A percentile compares a stretch with the other conserved stretches of the same genome.
Evolutionary conservation across 1,140 invertebrate genomes (phyloP).

Genomic region (Drosophila watanabei): DNA sequence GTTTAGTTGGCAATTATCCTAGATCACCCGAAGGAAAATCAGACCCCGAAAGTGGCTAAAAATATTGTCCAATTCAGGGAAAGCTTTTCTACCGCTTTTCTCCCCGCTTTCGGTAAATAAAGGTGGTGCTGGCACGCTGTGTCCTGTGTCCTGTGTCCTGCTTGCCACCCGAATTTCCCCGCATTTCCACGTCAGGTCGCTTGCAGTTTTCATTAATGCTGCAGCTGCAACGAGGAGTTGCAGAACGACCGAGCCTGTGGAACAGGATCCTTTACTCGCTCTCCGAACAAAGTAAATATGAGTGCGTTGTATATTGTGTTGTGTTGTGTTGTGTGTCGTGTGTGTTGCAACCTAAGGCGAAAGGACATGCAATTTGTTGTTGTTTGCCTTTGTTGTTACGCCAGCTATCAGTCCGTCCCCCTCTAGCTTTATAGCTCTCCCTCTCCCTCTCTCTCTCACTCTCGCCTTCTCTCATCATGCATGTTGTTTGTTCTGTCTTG

Average conservation of each 20-base stretch:
- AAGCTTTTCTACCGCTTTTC: conserved; percentile 12
- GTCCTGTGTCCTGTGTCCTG: conserved; percentile 9
- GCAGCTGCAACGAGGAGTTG: conserved; percentile 36
- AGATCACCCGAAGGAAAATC: conserved; percentile 43
- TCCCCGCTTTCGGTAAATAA: conserved; percentile 35
- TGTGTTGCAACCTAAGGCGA: conserved; percentile 75
- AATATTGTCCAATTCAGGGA: conserved; percentile 47
- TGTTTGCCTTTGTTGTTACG: conserved; percentile 72
- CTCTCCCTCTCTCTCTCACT: conserved; percentile 5
- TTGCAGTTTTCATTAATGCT: conserved; percentile 77
- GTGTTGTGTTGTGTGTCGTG: conserved; percentile 64
- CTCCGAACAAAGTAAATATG: conserved; percentile 72
- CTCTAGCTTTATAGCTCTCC: not conserved
- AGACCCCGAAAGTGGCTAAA: conserved; percentile 42
- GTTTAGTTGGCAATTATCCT: conserved; percentile 52
- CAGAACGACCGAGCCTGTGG: conserved; percentile 11
- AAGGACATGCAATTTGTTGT: conserved; percentile 83
- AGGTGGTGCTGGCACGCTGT: conserved; percentile 39
- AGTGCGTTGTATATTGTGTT: conserved; percentile 75
- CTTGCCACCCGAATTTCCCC: conserved; percentile 12
- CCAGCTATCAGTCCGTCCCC: not conserved
- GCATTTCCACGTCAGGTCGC: conserved; percentile 53
- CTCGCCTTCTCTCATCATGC: conserved; percentile 50
- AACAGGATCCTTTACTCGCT: conserved; percentile 22
- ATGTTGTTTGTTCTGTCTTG: conserved; percentile 81